These are phyloP conservation scores for Helicoverpa armigera DNA, from an alignment of 1,140 invertebrate species.

Conservation along the genomic window DNA sequence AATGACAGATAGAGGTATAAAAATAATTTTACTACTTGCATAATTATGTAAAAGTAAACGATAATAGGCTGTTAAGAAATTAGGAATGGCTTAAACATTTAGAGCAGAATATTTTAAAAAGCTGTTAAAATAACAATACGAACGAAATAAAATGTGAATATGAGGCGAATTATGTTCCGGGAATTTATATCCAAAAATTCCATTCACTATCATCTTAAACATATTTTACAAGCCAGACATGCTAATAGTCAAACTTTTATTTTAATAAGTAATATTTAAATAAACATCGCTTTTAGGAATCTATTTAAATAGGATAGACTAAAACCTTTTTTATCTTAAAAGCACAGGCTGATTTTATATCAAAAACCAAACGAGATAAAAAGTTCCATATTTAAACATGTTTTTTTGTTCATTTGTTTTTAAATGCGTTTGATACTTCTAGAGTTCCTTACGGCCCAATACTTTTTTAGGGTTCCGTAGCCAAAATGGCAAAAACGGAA, in stretches of 20 bases:
- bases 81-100: not conserved
- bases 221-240: not conserved
- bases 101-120: not conserved
- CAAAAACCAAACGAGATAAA: not conserved
- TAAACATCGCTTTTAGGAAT: slow-evolving; percentile 9
- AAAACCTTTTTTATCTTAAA: not conserved
- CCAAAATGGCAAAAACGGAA: too few relatives aligned
- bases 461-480: too few relatives aligned
- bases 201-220: not conserved
- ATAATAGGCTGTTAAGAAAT: not conserved
- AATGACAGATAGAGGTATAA: slow-evolving; percentile 12
- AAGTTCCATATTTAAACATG: not conserved
- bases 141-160: not conserved
- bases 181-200: not conserved
- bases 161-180: not conserved
- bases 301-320: not conserved
- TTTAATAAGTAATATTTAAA: not conserved
- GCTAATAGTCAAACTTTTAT: not conserved
- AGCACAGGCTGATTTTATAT: not conserved
- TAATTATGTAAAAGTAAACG: not conserved
- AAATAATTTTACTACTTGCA: slow-evolving; percentile 21
- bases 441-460: not conserved
- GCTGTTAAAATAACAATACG: not conserved
- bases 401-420: not conserved
- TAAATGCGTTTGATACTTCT: not conserved